Base-by-base conservation (phyloP, 1,140 invertebrate species). In the Drosophila lini region DNA sequence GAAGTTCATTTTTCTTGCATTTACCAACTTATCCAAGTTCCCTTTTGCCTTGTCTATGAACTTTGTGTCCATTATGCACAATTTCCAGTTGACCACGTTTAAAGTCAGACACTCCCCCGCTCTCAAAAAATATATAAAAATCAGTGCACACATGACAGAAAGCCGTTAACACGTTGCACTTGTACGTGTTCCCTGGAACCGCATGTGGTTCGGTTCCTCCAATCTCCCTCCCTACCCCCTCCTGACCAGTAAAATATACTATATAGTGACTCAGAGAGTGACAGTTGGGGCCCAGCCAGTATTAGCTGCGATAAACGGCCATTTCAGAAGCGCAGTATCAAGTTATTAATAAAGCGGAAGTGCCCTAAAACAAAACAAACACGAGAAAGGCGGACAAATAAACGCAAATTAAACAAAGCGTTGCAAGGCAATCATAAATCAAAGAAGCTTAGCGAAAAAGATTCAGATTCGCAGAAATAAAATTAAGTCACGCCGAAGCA, bases 301-400 rank as follows among this genome's bases (percentile, higher is more conserved):
- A 50, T 65, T 52, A 34, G 47, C 28, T 10, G 41, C 36, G 65
- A 70, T 70, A 70, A 68, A 69, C 36, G 16, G 40, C 13, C 38
- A 67, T 38, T n/a, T 55, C 19, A 50, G 48, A 50, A 62, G 31
- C 56, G 56, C 70, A 70, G 68, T 57, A 71, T 44, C 70, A 28
- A 73, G 38, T 73, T 74, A 61, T 73, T 58, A 55, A 55, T 74
- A 74, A 40, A 74, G 34, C 70, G 70, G 70, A 74, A 74, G 70
- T 74, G 45, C 25, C 25, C 52, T 32, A 53, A 61, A 52, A 47
- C 40, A 53, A 58, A 62, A 74, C 45, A 71, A 71, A 52, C 22
- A 73, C 10, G n/a, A 22, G 32, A 15, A 9, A 57, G 28, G n/a
- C 16, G 13, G 7, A 36, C 32, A 44, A 38, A 32, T 38, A 22